Evolutionary conservation across 2,113 vertebrate species (phyloP), one percentile per base, ranked within the genome.

Genomic region (Eulacestoma nigropectus): DNA sequence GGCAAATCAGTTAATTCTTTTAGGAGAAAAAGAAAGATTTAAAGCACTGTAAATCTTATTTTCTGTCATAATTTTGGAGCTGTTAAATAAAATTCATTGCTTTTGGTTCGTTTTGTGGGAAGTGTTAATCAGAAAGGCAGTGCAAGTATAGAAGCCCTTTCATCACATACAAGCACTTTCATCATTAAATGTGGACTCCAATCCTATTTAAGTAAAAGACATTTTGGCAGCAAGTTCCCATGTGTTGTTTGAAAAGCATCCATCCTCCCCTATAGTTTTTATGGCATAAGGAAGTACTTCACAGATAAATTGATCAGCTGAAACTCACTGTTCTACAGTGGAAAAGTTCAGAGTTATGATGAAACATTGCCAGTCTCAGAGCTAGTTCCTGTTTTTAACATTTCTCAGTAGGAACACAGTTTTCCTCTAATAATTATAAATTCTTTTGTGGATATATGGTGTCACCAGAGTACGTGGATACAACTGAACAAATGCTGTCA

Each of bases 121-220:
- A 76, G 41, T n/a, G n/a, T 84, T 93, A 93, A 77, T 92, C 83
- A 87, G 44, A 89, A 87, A 87, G 49, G 15, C 55, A 83, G 16
- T 55, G 19, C 35, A 60, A 55, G 46, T 78, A 13, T 29, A 59
- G 62, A 81, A 89, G 32, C 9, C 25, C n/a, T 94, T 95, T 96
- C 65, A 70, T 83, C 33, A 55, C 15, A 21, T 20, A 25, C 69
- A 59, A 87, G 74, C 57, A 91, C 57, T 94, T 92, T n/a, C 35
- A 85, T 65, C 75, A 68, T 78, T 91, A 84, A 77, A 82, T 50
- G n/a, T 55, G 39, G 39, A 62, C 29, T 89, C 17, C 59, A 90
- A 82, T 93, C 68, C 78, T 68, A 70, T 92, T 79, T 89, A 64
- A 76, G 77, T 84, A 93, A 95, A 94, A 95, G 69, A 46, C 10